Evolutionary conservation across 2,113 vertebrate genomes (phyloP).

Genomic region (Hippopotamus amphibius): DNA sequence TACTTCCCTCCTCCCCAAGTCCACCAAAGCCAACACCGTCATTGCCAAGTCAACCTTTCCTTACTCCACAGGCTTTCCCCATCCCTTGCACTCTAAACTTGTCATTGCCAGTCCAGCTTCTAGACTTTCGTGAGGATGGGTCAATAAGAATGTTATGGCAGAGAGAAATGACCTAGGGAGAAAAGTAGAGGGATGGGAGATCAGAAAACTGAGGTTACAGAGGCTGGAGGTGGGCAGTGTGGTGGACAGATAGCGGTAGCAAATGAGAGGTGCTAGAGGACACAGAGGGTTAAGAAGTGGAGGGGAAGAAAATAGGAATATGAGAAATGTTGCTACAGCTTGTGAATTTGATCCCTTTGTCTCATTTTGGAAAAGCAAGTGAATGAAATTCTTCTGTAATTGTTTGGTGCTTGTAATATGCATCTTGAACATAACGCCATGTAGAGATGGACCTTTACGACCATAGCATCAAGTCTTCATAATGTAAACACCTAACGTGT

Average conservation of each 20-base stretch:
- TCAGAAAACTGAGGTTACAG: not conserved
- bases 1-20: not conserved
- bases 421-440: not conserved
- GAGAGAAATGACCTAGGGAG: not conserved
- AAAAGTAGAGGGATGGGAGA: not conserved
- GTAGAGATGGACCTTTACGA: not conserved
- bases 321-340: not conserved
- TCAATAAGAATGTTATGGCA: not conserved
- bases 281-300: not conserved
- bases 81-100: not conserved
- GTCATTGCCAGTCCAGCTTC: not conserved
- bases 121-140: not conserved
- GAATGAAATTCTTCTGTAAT: not conserved
- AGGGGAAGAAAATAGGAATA: not conserved
- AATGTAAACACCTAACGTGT: not conserved
- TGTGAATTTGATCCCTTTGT: not conserved
- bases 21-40: not conserved
- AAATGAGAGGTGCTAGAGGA: not conserved
- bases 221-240: not conserved
- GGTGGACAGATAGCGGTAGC: not conserved
- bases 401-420: not conserved
- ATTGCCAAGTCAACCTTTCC: not conserved
- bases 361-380: slow-evolving; percentile 10
- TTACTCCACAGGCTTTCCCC: not conserved
- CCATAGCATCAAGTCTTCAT: not conserved